A percentile compares a stretch with the other conserved stretches of the same genome.
phyloP scores from a whole-genome alignment of 2,797 vertebrate genomes.

The Neopelma chrysocephalum region DNA sequence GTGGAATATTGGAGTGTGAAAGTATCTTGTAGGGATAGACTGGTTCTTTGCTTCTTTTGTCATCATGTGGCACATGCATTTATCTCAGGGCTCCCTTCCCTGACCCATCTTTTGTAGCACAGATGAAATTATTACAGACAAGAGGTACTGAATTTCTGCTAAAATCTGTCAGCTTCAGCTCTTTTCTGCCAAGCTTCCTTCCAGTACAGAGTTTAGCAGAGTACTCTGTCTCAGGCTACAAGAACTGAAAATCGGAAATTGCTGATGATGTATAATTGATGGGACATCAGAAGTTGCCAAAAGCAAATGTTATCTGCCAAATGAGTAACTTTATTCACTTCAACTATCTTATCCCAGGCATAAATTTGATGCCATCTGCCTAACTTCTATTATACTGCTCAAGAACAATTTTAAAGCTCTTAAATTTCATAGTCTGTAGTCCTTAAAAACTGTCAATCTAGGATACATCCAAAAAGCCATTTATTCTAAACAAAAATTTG shows the following conservation, averaged over 20 bases:
- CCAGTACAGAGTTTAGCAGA: not conserved
- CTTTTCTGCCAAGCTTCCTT: not conserved
- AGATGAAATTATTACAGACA: not conserved
- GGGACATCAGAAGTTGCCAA: constrained; percentile 8
- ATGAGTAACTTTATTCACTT: constrained; percentile 9
- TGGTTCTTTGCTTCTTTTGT: not conserved
- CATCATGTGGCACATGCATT: not conserved
- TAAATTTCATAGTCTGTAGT: not conserved
- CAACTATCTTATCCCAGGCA: not conserved
- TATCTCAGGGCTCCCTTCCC: not conserved
- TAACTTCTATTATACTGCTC: not conserved
- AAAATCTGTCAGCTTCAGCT: not conserved
- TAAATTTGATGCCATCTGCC: not conserved
- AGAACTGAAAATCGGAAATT: not conserved
- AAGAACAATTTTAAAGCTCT: not conserved
- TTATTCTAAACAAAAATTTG: not conserved
- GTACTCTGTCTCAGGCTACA: not conserved
- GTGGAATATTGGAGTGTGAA: not conserved
- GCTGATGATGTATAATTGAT: constrained; percentile 10
- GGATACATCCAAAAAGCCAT: not conserved
- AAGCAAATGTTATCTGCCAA: constrained; percentile 24
- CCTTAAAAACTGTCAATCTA: not conserved
- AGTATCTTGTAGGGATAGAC: not conserved
- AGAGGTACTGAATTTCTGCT: not conserved
- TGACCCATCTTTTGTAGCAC: not conserved